A percentile compares a stretch with the other conserved stretches of the same genome.
Conservation (phyloP, 2,797 vertebrate species). For the Typhlichthys subterraneus region DNA sequence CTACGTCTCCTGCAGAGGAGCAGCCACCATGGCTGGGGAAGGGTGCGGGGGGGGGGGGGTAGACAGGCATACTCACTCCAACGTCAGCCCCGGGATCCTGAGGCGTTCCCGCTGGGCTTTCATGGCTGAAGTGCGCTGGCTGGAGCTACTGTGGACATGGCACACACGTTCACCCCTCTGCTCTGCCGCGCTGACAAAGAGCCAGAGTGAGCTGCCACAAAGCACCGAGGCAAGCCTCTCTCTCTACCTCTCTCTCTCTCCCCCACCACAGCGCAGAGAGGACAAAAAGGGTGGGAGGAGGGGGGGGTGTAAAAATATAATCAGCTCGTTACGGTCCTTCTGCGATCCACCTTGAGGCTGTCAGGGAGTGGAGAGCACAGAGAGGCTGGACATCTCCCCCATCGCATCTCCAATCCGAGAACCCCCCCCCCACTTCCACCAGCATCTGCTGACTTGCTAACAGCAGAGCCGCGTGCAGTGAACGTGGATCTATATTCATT, state of each 20-base stretch:
- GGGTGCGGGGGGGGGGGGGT: slow-evolving; percentile 53
- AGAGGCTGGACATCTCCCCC: slow-evolving; percentile 76
- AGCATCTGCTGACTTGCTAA: slow-evolving; percentile 63
- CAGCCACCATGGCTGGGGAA: slow-evolving; percentile 72
- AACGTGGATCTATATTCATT: slow-evolving; percentile 34
- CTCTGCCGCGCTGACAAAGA: slow-evolving; percentile 86
- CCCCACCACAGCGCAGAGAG: slow-evolving; percentile 45
- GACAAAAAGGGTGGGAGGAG: slow-evolving; percentile 41
- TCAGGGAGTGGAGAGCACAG: slow-evolving; percentile 73
- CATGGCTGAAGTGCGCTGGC: slow-evolving; percentile 88
- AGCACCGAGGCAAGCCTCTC: slow-evolving; percentile 79
- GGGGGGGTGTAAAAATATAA: slow-evolving; percentile 23
- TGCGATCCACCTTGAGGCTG: slow-evolving; percentile 85
- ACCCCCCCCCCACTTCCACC: slow-evolving; percentile 45
- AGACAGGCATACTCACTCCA: slow-evolving; percentile 97
- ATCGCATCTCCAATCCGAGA: slow-evolving; percentile 43
- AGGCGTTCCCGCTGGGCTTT: slow-evolving; percentile 99
- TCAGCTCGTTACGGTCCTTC: slow-evolving; percentile 81
- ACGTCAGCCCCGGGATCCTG: slow-evolving; percentile 98
- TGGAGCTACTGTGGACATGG: slow-evolving; percentile 94
- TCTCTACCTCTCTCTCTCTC: slow-evolving; percentile 52
- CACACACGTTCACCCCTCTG: slow-evolving; percentile 75
- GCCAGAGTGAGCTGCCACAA: slow-evolving; percentile 85
- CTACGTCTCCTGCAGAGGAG: slow-evolving; percentile 41
- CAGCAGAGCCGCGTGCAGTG: slow-evolving; percentile 48